Percentiles rank a stretch among this genome's conserved stretches.
Evolutionary conservation across 1,140 invertebrate genomes (phyloP).

Genomic region (Ctenoplectra terminalis): DNA sequence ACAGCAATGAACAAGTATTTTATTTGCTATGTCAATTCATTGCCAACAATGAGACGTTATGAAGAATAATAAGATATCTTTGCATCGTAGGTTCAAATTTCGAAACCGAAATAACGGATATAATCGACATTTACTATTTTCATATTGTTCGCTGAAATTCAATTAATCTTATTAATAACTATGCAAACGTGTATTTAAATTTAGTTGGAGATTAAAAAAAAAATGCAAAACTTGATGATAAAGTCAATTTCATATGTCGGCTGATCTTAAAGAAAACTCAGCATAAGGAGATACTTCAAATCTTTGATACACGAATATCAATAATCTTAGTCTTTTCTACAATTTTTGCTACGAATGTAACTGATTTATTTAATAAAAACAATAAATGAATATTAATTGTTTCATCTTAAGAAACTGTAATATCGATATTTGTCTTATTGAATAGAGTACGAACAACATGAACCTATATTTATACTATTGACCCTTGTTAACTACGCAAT

Average conservation of each 20-base stretch:
- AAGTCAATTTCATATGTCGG: slow-evolving; percentile 17
- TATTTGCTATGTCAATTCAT: background rate
- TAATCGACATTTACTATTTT: background rate
- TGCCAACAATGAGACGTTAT: too few species aligned
- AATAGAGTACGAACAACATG: background rate
- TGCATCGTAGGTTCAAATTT: background rate
- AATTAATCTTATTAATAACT: too few species aligned
- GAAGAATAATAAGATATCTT: background rate
- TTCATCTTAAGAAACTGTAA: background rate
- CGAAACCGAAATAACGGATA: background rate
- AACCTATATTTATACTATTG: background rate
- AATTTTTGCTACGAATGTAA: background rate
- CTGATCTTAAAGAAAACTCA: background rate
- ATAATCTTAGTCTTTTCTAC: background rate
- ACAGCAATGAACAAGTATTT: background rate
- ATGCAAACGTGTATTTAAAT: background rate
- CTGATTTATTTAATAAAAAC: background rate
- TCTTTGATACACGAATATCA: background rate
- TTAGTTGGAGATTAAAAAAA: background rate
- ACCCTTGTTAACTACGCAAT: background rate
- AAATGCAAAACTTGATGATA: background rate
- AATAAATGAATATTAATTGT: background rate
- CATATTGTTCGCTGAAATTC: background rate
- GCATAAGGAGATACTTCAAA: background rate
- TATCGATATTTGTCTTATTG: background rate